Conservation (phyloP, 37 sponge, comb jelly and placozoan genomes). For the Lycopodina hypogea region DNA sequence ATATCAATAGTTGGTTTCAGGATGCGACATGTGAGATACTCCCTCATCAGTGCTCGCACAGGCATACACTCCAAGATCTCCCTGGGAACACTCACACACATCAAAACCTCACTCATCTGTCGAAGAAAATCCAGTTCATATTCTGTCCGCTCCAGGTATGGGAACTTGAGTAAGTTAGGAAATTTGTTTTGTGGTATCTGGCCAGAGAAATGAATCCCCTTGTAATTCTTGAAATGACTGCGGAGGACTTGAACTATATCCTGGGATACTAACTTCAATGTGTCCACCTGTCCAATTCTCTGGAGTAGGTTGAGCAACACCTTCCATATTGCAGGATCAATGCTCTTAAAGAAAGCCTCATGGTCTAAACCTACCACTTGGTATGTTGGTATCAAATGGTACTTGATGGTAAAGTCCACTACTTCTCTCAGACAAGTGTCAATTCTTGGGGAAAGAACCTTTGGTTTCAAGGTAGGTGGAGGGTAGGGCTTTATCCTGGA, state of each 20-base stretch:
- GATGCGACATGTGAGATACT: slow-evolving; percentile 61
- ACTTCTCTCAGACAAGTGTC: slow-evolving; percentile 34
- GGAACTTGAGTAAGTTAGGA: slow-evolving; percentile 37
- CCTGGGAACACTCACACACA: slow-evolving; percentile 54
- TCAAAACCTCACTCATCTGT: slow-evolving; percentile 64
- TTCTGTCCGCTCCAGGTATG: slow-evolving; percentile 66
- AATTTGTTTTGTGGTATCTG: not conserved
- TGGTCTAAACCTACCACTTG: slow-evolving; percentile 23
- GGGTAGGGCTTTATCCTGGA: slow-evolving; percentile 41
- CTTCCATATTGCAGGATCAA: slow-evolving; percentile 57
- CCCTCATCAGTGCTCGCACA: slow-evolving; percentile 59
- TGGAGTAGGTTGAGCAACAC: slow-evolving; percentile 29
- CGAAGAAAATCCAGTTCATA: slow-evolving; percentile 69
- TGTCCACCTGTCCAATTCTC: slow-evolving; percentile 51
- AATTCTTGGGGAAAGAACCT: slow-evolving; percentile 29
- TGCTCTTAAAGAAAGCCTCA: slow-evolving; percentile 53
- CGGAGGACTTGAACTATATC: slow-evolving; percentile 41
- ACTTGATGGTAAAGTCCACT: slow-evolving; percentile 38
- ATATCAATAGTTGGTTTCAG: slow-evolving; percentile 69
- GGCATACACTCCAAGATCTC: slow-evolving; percentile 58
- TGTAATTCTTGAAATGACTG: slow-evolving; percentile 44
- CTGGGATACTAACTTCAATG: slow-evolving; percentile 50
- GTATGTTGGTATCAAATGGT: slow-evolving; percentile 57
- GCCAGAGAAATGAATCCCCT: slow-evolving; percentile 25
- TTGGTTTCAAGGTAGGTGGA: slow-evolving; percentile 14